Evolutionary conservation across 92 coral and sea anemone genomes (phyloP), one percentile per base, ranked within the genome.

Genomic region (Paragorgia papillata): DNA sequence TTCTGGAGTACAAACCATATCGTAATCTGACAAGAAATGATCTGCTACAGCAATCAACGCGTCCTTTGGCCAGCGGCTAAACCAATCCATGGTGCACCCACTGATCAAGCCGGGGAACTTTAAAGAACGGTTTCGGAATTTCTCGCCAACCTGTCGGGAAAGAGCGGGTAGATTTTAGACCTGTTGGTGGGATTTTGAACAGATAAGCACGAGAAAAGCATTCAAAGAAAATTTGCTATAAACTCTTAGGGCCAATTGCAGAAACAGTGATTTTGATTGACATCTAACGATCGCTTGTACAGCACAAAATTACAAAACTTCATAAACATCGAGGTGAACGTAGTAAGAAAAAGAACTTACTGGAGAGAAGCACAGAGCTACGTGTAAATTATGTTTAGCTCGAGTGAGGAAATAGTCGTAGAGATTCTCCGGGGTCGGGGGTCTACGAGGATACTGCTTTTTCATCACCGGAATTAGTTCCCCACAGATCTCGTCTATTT

Each of bases 1-100:
- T 65, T 88, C 92, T 5, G 86, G 31, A 9, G 83, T 84, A 65
- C 97, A 92, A 29, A 84, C 97, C 9, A 92, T 84, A 22, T 92
- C 96, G 79, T 87, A 92, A 63, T 35, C 79, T 55, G 96, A 88
- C 58, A 92, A 63, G 70, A 92, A 92, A 57, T 92, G 97, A 64
- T 92, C 88, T 54, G 97, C 96, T 12, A 92, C 97, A 13, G 97
- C 97, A 69, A 92, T 92, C 81, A 92, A 78, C 24, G 97, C 97
- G 80, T 92, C 97, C 62, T 92, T 92, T 3, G 97, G 97, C 97
- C 97, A 92, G 90, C 97, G 97, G 93, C 96, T 92, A 25, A 92
- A 92, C 97, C 97, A 92, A 76, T 92, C 97, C 97, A 92, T 92
- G 22, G 97, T 92, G 67, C 97, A 92, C 57, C 97, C 97, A 51